Percentiles rank a stretch among this genome's conserved stretches.
These are phyloP conservation scores for Amblyopsis hoosieri DNA, from an alignment of 2,797 vertebrate species.

Conservation along the genomic window DNA sequence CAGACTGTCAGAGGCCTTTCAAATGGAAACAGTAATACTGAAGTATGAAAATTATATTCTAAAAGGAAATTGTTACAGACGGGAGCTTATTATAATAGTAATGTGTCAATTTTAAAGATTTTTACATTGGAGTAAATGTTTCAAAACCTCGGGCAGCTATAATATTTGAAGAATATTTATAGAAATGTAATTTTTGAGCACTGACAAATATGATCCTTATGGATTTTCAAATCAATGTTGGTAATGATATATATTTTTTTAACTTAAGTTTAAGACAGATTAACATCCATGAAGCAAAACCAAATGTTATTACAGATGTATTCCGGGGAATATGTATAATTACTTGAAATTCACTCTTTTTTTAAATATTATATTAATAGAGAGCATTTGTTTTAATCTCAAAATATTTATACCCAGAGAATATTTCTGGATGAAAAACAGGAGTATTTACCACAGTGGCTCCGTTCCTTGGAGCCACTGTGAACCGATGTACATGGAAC, in stretches of 20 bases:
- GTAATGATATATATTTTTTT: background rate
- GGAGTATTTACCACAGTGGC: background rate
- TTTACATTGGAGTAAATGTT: slow-evolving; percentile 82
- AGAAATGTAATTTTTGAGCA: slow-evolving; percentile 20
- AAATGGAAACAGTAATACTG: slow-evolving; percentile 32
- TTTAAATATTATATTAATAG: no score
- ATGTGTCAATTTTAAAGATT: slow-evolving; percentile 28
- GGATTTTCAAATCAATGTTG: background rate
- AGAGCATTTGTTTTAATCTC: background rate
- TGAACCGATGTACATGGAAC: background rate
- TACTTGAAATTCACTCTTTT: background rate
- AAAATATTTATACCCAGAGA: background rate
- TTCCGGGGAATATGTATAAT: background rate
- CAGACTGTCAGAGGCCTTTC: slow-evolving; percentile 36
- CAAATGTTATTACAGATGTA: slow-evolving; percentile 1
- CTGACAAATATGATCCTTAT: slow-evolving; percentile 21
- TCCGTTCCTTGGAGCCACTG: background rate
- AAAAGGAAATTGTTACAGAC: slow-evolving; percentile 2
- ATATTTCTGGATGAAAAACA: background rate
- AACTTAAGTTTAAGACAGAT: background rate
- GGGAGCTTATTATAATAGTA: slow-evolving; percentile 9
- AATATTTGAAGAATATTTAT: slow-evolving; percentile 29
- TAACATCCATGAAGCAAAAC: background rate
- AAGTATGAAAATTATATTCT: slow-evolving; percentile 9
- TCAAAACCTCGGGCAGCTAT: slow-evolving; percentile 54